Conservation (phyloP, 2,113 vertebrate species). For the Macaca mulatta region DNA sequence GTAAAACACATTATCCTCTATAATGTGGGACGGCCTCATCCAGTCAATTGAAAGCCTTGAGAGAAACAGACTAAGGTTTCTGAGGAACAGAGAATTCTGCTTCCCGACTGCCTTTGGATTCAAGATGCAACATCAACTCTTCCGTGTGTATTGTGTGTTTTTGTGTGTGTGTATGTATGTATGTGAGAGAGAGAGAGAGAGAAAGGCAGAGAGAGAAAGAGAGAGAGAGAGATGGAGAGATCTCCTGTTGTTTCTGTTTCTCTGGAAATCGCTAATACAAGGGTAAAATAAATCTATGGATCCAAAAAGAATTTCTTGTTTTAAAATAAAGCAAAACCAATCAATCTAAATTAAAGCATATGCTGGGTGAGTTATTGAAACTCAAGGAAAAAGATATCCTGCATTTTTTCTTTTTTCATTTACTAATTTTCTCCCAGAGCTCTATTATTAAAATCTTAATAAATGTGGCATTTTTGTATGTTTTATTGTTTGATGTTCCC, state of each 20-base stretch:
- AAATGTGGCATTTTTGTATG: neutral
- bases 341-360: neutral
- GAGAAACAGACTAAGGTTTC: neutral
- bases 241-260: neutral
- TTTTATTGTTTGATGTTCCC: neutral
- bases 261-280: neutral
- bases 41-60: neutral
- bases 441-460: neutral
- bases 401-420: neutral
- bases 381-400: neutral
- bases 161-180: too few relatives aligned
- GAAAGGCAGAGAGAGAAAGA: too few relatives aligned
- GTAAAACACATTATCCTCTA: neutral
- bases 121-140: neutral
- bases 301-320: neutral
- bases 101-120: neutral
- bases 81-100: neutral
- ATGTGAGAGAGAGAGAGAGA: neutral
- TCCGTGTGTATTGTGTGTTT: neutral
- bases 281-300: neutral
- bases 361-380: neutral
- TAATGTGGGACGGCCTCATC: neutral
- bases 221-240: neutral
- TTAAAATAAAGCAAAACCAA: neutral
- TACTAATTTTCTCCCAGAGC: neutral